Evolutionary conservation across 2,888 invertebrate genomes (phyloP), one percentile per base, ranked within the genome.

Genomic region (Laspeyria flexula): DNA sequence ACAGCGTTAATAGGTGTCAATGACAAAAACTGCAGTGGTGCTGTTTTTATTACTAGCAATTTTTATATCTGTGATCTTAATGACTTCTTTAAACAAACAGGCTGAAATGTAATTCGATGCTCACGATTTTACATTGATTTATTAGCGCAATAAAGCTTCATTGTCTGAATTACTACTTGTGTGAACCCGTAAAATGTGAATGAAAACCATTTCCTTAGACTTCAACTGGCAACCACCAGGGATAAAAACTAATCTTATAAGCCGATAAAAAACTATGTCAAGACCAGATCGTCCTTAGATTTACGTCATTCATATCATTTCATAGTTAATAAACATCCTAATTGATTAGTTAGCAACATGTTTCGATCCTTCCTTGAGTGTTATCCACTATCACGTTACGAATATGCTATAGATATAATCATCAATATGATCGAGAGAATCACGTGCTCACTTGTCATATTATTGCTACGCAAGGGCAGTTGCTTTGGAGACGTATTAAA

Each of bases 261-360:
- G 21, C 25, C 37, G 65, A 68, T 67, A 68, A 68, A 25, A 65
- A 86, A 75, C 70, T 75, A 65, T 83, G 86, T 80, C 86, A 86
- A 79, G 84, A 78, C 55, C 79, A 71, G 48, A 45, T 67, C 72
- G 43, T 44, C 39, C 34, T 25, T 44, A 52, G 40, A 61, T 61
- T 44, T 55, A 43, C 38, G n/a, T n/a, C n/a, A n/a, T n/a, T n/a
- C n/a, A 65, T 65, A 48, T 47, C 57, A 54, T 50, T 57, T 54
- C 55, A 65, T 65, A 67, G 65, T 63, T 60, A 35, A 57, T 51
- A 56, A 65, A 65, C 52, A 57, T 48, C 41, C 52, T 57, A 56
- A 59, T 48, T 52, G 27, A 57, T 29, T 31, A 38, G 43, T 48
- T 57, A 47, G 39, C 51, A 49, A 35, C 38, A 30, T 11, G 21